Evolutionary conservation across 2,888 invertebrate species (phyloP).

Genomic region (Pterobdella sp.): DNA sequence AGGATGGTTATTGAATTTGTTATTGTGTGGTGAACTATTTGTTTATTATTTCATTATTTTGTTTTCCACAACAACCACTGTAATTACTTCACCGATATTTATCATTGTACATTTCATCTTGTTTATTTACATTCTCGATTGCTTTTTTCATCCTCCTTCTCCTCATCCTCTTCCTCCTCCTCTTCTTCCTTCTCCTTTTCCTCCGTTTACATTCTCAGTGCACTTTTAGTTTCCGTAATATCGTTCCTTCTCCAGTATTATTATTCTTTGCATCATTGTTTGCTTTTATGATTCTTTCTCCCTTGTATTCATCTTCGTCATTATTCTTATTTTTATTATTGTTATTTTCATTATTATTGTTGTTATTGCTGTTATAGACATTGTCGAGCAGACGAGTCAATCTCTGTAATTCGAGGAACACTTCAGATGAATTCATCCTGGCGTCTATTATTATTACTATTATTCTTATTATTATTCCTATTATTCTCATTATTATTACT

Average conservation of each 20-base stretch:
- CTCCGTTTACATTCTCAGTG: background rate
- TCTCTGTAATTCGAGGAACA: too few relatives aligned
- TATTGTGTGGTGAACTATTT: too few relatives aligned
- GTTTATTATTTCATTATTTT: too few relatives aligned
- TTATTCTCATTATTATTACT: slow-evolving; percentile 13
- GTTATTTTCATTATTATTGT: background rate
- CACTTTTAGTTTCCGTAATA: background rate
- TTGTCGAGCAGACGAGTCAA: background rate
- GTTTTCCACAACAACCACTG: too few relatives aligned
- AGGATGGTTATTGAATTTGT: too few relatives aligned
- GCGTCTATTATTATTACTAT: background rate
- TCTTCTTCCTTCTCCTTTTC: background rate
- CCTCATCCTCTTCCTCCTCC: background rate
- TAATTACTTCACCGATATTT: too few relatives aligned
- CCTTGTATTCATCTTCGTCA: background rate
- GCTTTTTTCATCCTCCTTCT: background rate
- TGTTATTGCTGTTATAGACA: background rate
- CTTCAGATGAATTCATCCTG: too few relatives aligned
- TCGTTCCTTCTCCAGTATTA: background rate
- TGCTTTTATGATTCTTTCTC: background rate
- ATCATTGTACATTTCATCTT: too few relatives aligned
- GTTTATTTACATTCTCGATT: too few relatives aligned
- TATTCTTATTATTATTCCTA: slow-evolving; percentile 4
- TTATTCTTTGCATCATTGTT: background rate
- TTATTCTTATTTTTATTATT: background rate